phyloP scores from a whole-genome alignment of 2,888 invertebrate genomes.

The Tenthredo notha region DNA sequence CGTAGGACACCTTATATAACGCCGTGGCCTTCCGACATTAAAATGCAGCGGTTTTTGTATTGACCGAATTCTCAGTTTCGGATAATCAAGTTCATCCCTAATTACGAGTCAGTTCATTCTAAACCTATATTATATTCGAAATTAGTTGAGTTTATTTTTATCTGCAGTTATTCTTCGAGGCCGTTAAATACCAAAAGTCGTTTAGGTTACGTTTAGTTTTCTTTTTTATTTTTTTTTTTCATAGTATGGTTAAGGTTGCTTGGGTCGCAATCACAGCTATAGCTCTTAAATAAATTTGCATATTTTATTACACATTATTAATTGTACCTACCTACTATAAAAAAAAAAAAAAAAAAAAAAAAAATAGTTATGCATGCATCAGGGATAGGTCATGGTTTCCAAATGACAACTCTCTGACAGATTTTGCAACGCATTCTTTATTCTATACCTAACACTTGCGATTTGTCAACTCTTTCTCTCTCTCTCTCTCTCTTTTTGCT shows the following conservation, averaged over 20 bases:
- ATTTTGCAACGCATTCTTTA: not conserved
- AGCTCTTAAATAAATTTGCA: constrained; percentile 14
- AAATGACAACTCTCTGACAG: constrained; percentile 19
- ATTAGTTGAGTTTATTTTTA: not conserved
- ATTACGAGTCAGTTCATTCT: not conserved
- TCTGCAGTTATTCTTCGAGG: constrained; percentile 19
- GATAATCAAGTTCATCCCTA: not conserved
- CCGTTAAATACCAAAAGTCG: constrained; percentile 21
- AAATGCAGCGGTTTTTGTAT: constrained; percentile 21
- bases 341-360: not conserved
- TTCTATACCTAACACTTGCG: not conserved
- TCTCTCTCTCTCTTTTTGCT: not conserved
- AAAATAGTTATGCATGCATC: not conserved
- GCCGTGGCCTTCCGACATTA: constrained; percentile 19
- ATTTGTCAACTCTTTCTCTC: not conserved
- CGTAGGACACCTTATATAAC: constrained; percentile 39
- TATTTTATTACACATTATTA: constrained; percentile 28
- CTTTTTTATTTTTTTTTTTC: not conserved
- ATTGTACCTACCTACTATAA: not conserved
- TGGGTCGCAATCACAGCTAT: constrained; percentile 13
- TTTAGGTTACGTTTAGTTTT: constrained; percentile 10
- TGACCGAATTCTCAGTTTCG: not conserved
- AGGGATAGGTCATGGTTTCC: constrained; percentile 49
- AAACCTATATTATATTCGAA: not conserved
- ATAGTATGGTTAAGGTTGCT: constrained; percentile 1